Percentiles rank a stretch among this genome's conserved stretches.
These are phyloP conservation scores for Halcyon badia DNA, from an alignment of 2,797 vertebrate genomes.

Conservation along the genomic window DNA sequence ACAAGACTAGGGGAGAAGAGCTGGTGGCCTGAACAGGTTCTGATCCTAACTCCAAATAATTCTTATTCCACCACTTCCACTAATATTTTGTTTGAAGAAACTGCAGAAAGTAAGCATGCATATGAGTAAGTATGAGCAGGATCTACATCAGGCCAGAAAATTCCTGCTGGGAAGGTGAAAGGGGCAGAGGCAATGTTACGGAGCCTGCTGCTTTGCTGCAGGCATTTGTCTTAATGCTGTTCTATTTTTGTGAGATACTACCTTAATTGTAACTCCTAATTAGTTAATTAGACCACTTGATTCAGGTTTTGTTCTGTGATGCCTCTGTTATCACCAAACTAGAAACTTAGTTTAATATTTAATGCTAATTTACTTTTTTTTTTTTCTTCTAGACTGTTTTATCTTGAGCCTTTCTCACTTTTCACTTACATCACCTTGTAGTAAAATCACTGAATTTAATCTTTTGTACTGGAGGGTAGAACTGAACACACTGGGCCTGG, in stretches of 20 bases:
- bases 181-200: not conserved
- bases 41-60: not conserved
- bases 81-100: not conserved
- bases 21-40: not conserved
- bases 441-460: not conserved
- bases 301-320: not conserved
- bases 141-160: not conserved
- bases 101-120: not conserved
- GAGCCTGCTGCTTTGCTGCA: not conserved
- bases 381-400: not conserved
- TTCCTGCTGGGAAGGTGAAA: not conserved
- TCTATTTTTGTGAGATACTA: not conserved
- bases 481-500: not conserved
- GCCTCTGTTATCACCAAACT: not conserved
- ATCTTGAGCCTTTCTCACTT: not conserved
- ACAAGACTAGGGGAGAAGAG: not conserved
- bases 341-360: not conserved
- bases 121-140: not conserved
- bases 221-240: not conserved
- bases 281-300: conserved; percentile 35
- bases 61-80: not conserved
- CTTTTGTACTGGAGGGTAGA: not conserved
- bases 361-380: not conserved
- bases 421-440: not conserved
- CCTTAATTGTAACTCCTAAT: conserved; percentile 13